These are phyloP conservation scores for Trematomus loennbergii DNA, from an alignment of 2,113 vertebrate genomes.

Conservation along the genomic window DNA sequence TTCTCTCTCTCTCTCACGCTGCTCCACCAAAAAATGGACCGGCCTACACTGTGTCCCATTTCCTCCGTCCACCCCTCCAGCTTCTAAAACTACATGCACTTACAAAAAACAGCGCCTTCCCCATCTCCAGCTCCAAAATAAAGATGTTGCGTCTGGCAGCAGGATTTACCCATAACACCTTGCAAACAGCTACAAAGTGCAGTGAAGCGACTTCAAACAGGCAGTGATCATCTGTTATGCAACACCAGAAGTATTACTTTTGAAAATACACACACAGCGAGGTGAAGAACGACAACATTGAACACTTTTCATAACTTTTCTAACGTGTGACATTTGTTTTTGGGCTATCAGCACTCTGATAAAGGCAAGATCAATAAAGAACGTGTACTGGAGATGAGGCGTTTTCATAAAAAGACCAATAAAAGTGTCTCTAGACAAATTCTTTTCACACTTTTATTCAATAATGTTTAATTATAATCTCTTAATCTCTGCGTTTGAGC, in stretches of 20 bases:
- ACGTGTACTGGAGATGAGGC: too few species aligned
- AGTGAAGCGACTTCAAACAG: slow-evolving; percentile 38
- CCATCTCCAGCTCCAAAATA: too few species aligned
- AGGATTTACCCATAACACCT: slow-evolving; percentile 34
- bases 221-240: slow-evolving; percentile 40
- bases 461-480: too few species aligned
- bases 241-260: slow-evolving; percentile 19
- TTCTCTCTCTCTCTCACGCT: slow-evolving; percentile 2
- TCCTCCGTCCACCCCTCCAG: slow-evolving; percentile 4
- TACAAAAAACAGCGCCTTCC: slow-evolving; percentile 7
- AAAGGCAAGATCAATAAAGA: too few species aligned
- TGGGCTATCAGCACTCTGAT: too few species aligned
- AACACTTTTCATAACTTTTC: too few species aligned
- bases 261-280: not conserved
- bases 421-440: too few species aligned
- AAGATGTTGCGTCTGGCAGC: too few species aligned
- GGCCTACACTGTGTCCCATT: slow-evolving; percentile 18
- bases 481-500: too few species aligned
- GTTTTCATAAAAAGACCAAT: too few species aligned
- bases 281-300: not conserved
- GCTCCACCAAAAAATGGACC: slow-evolving; percentile 4
- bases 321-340: too few species aligned
- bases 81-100: not conserved
- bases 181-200: slow-evolving; percentile 26
- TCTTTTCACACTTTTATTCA: too few species aligned